A percentile compares a stretch with the other conserved stretches of the same genome.
Conservation (phyloP, 1,140 invertebrate genomes). For the Apis dorsata region DNA sequence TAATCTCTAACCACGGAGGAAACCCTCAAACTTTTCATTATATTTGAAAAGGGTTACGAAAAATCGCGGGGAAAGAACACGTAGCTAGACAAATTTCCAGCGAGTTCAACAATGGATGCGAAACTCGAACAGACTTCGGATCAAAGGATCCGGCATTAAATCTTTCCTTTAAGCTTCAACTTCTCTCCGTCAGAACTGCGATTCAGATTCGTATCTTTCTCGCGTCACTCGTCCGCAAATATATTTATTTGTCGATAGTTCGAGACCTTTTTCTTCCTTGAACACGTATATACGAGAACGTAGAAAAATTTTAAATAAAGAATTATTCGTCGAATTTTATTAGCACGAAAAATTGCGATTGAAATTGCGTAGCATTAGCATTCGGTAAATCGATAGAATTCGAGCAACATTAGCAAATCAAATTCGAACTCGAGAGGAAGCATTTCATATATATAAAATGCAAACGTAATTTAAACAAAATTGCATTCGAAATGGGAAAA, state of each 20-base stretch:
- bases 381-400: no score
- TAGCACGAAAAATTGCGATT: no score
- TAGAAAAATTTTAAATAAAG: background rate
- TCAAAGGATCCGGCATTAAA: background rate
- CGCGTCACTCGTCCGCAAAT: background rate
- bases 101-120: background rate
- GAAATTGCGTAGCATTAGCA: no score
- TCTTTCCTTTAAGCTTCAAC: background rate
- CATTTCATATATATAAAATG: no score
- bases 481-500: background rate
- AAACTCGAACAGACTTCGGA: background rate
- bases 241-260: background rate
- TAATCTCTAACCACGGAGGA: background rate
- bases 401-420: no score
- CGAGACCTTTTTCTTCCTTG: background rate
- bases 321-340: background rate
- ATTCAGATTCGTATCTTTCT: background rate
- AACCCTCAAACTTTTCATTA: constrained; percentile 24
- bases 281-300: no score
- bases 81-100: constrained; percentile 12
- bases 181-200: background rate
- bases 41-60: background rate
- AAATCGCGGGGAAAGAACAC: background rate
- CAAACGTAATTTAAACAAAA: background rate
- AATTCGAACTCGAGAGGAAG: no score